Evolutionary conservation across 2,888 invertebrate species (phyloP), one percentile per base, ranked within the genome.

Genomic region (Strigamia transsilvanica): DNA sequence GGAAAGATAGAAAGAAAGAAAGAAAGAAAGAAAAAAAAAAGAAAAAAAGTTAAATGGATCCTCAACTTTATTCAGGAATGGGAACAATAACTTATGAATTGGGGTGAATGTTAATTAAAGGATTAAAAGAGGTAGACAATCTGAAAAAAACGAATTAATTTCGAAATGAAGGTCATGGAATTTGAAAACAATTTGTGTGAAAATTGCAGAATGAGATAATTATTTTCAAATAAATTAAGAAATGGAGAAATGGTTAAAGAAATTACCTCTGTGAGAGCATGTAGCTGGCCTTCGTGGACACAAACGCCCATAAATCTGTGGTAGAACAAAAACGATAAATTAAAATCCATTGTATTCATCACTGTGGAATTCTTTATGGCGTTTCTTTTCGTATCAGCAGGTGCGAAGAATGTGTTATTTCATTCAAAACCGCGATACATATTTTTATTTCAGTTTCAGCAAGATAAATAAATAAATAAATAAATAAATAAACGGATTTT

Each of bases 271-370:
- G 97, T 97, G 84, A 98, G 91, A 27, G 97, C 97, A 89, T 98
- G 97, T 82, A 98, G 91, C 88, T 97, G 97, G 42, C 97, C 97
- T 88, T 97, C 96, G 89, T 97, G 96, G 83, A 98, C 97, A 89
- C 97, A 97, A 79, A 95, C 97, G 84, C 97, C 98, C 93, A 95
- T 94, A 90, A 97, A 96, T 88, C 96, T 96, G 90, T 32, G 5
- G 21, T 66, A 66, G 18, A 46, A 18, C 21, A 56, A 1, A 90
- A 41, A 38, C 12, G n/a, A 41, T 41, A 38, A 27, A n/a, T 38
- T 38, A 84, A 82, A 82, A 80, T 84, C 82, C 61, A 56, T 56
- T n/a, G 18, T 56, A 18, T 56, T 56, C 18, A 38, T 2, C 38
- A 7, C 18, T 18, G 81, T 12, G 32, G 79, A 80, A 82, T 56